Percentiles rank a stretch among this genome's conserved stretches.
Conservation (phyloP, 2,797 vertebrate genomes). For the Brachyalestes nurse region DNA sequence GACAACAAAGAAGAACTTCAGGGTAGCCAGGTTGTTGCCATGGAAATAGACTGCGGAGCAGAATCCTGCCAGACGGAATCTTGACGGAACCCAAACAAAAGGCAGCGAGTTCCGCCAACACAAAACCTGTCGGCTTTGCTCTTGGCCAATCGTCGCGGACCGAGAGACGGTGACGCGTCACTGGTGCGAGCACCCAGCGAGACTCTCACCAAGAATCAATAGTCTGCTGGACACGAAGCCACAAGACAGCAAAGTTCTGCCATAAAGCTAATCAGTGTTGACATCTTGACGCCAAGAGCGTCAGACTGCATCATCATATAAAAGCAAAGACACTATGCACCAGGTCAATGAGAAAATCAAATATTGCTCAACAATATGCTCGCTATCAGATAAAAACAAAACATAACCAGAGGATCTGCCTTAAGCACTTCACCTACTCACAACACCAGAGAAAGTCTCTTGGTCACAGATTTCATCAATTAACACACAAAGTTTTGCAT, state of each 20-base stretch:
- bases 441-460: constrained; percentile 18
- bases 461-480: constrained; percentile 44
- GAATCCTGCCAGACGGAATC: constrained; percentile 69
- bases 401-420: neutral
- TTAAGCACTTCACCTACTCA: constrained; percentile 13
- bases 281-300: constrained; percentile 62
- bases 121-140: constrained; percentile 62
- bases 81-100: constrained; percentile 70
- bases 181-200: constrained; percentile 57
- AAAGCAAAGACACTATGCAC: constrained; percentile 28
- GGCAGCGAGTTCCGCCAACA: constrained; percentile 70
- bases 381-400: constrained; percentile 22
- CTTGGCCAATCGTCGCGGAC: constrained; percentile 54
- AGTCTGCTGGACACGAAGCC: constrained; percentile 70
- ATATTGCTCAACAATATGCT: constrained; percentile 40
- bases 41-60: constrained; percentile 78
- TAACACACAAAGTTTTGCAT: constrained; percentile 74
- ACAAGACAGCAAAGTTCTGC: constrained; percentile 66
- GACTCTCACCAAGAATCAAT: constrained; percentile 65
- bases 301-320: constrained; percentile 16
- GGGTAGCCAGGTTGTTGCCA: constrained; percentile 69
- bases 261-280: constrained; percentile 72
- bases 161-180: constrained; percentile 54
- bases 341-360: constrained; percentile 43
- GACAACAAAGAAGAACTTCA: constrained; percentile 41